Percentiles rank a stretch among this genome's conserved stretches.
phyloP scores from a whole-genome alignment of 37 sponge, comb jelly and placozoan species.

The Ephydatia muelleri region DNA sequence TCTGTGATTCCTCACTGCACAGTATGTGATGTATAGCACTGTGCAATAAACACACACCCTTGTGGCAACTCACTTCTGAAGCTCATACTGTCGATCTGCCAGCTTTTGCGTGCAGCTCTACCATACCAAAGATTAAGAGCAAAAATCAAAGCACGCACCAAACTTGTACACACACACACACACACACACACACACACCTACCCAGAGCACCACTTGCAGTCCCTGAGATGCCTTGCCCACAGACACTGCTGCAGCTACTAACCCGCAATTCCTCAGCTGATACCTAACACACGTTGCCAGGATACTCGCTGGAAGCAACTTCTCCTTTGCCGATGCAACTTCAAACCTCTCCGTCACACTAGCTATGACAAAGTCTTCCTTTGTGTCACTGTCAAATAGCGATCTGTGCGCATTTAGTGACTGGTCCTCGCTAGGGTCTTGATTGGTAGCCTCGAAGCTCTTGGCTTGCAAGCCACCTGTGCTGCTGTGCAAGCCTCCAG shows the following conservation, averaged over 20 bases:
- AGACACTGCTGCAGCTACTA: constrained; percentile 13
- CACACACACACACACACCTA: constrained; percentile 39
- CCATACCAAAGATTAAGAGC: neutral
- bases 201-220: constrained; percentile 65
- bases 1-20: constrained; percentile 21
- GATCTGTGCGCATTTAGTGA: neutral
- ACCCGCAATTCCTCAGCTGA: constrained; percentile 28
- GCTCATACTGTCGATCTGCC: constrained; percentile 56
- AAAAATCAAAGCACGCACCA: no score
- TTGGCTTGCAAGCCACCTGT: neutral
- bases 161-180: no score
- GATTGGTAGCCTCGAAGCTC: neutral
- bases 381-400: neutral
- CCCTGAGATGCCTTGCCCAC: constrained; percentile 31
- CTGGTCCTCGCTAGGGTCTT: neutral
- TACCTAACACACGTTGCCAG: constrained; percentile 66
- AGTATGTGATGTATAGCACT: neutral
- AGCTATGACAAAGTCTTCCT: neutral
- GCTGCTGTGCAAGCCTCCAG: neutral
- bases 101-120: constrained; percentile 30
- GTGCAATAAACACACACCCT: neutral
- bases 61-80: constrained; percentile 45
- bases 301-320: constrained; percentile 59
- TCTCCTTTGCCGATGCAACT: neutral
- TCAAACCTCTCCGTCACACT: neutral